phyloP scores from a whole-genome alignment of 2,113 vertebrate genomes.

The Philantomba maxwellii region DNA sequence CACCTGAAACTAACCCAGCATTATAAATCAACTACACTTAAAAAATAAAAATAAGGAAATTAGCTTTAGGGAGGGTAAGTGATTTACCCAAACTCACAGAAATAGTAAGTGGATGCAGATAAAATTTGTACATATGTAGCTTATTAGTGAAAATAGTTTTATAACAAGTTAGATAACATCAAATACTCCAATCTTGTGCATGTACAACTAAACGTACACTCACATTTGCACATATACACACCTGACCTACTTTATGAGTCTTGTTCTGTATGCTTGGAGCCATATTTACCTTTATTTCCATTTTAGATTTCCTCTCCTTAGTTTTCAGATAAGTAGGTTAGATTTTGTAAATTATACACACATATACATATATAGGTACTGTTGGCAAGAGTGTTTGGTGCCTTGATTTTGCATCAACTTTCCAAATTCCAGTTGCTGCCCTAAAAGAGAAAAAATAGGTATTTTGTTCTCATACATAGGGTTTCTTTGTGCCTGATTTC shows the following conservation, averaged over 20 bases:
- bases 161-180: background rate
- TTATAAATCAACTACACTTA: background rate
- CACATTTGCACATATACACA: fast-evolving
- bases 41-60: background rate
- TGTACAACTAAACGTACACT: background rate
- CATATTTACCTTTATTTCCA: background rate
- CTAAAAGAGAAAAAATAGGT: background rate
- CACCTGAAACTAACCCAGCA: background rate
- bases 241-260: background rate
- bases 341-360: background rate
- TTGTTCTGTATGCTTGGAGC: background rate
- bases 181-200: background rate
- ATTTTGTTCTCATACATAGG: background rate
- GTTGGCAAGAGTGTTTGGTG: background rate
- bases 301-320: background rate
- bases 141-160: background rate
- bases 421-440: background rate
- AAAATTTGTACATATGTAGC: background rate
- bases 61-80: background rate
- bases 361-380: background rate
- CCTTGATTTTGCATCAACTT: background rate
- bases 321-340: background rate
- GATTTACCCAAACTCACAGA: background rate
- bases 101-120: background rate
- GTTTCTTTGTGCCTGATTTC: background rate